These are phyloP conservation scores for Solenopsis fugax DNA, from an alignment of 1,140 invertebrate species.

Conservation along the genomic window DNA sequence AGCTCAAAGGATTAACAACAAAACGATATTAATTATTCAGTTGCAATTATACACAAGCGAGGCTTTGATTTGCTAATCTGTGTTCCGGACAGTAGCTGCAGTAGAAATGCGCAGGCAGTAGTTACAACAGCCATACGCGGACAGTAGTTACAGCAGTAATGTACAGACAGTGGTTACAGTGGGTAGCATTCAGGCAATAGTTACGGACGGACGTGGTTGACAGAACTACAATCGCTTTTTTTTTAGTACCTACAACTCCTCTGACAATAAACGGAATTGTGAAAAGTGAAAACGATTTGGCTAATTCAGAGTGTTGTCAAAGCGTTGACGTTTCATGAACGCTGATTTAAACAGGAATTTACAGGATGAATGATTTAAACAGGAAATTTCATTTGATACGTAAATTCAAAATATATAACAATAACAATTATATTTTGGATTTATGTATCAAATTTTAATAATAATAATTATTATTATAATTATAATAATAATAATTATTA, in stretches of 20 bases:
- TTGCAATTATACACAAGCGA: slow-evolving; percentile 35
- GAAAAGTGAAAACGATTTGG: not conserved
- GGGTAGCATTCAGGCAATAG: slow-evolving; percentile 14
- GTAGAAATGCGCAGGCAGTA: not conserved
- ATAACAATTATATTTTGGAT: too few species aligned
- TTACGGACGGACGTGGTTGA: not conserved
- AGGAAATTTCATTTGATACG: not conserved
- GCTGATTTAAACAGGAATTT: not conserved
- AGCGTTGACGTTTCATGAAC: not conserved
- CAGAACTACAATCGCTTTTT: not conserved
- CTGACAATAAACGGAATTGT: not conserved
- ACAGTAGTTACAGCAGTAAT: slow-evolving; percentile 31
- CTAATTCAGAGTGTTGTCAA: not conserved
- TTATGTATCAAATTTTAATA: too few species aligned
- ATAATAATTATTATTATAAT: too few species aligned
- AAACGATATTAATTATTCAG: slow-evolving; percentile 57
- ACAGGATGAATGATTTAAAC: not conserved
- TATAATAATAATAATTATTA: too few species aligned
- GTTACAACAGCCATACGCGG: not conserved
- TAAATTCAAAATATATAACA: not conserved
- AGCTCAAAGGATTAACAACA: slow-evolving; percentile 30
- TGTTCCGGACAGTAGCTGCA: slow-evolving; percentile 22
- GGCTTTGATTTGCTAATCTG: slow-evolving; percentile 48
- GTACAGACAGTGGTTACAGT: not conserved
- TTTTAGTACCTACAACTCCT: not conserved